Evolutionary conservation across 2,888 invertebrate species (phyloP).

Genomic region (Lamellibrachia columna): DNA sequence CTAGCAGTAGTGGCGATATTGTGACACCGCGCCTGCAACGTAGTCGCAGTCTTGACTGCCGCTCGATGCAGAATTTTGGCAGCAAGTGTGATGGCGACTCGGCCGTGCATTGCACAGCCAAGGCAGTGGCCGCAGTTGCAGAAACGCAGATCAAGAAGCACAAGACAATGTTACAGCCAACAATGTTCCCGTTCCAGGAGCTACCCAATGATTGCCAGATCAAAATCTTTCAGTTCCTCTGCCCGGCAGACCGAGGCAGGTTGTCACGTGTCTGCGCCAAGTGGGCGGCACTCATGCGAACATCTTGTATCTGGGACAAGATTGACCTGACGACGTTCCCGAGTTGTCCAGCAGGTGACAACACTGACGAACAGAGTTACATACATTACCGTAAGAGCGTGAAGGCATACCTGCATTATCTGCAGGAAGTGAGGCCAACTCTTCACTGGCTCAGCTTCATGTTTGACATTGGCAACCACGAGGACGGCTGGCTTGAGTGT

Average conservation of each 20-base stretch:
- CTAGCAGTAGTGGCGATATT: not conserved
- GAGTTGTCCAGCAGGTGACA: slow-evolving; percentile 48
- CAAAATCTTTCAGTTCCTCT: slow-evolving; percentile 58
- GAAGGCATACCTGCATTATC: slow-evolving; percentile 51
- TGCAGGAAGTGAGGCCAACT: slow-evolving; percentile 50
- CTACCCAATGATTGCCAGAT: slow-evolving; percentile 58
- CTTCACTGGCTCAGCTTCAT: slow-evolving; percentile 58
- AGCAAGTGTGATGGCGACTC: not conserved
- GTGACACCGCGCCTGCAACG: not conserved
- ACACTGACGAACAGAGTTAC: slow-evolving; percentile 50
- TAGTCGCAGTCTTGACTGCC: slow-evolving; percentile 2
- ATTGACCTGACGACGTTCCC: slow-evolving; percentile 59
- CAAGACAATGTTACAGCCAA: not conserved
- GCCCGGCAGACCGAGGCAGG: slow-evolving; percentile 53
- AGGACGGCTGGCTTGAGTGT: slow-evolving; percentile 55
- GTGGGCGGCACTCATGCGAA: slow-evolving; percentile 53
- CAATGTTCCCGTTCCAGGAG: slow-evolving; percentile 52
- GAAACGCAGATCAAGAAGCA: not conserved
- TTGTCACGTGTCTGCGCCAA: slow-evolving; percentile 52
- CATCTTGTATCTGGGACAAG: slow-evolving; percentile 55
- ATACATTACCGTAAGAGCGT: slow-evolving; percentile 53
- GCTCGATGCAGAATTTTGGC: not conserved
- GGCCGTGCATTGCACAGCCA: not conserved
- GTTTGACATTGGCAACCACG: slow-evolving; percentile 60
- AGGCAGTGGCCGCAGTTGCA: not conserved